Conservation (phyloP, 2,113 vertebrate species). For the Aphelocoma coerulescens region DNA sequence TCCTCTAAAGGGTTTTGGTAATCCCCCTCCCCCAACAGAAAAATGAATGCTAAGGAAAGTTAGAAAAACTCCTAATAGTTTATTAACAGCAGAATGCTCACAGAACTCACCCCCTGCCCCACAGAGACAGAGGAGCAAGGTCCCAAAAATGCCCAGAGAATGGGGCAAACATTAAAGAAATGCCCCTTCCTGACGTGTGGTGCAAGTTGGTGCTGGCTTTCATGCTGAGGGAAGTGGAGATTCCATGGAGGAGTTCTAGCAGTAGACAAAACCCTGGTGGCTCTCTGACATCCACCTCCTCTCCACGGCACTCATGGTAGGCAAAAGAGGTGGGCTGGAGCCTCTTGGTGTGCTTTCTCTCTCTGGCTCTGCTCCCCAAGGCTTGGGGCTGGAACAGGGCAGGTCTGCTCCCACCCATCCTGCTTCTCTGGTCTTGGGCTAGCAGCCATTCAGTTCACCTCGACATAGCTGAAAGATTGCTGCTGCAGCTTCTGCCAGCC, state of each 20-base stretch:
- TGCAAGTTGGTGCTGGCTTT: background rate
- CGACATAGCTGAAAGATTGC: accelerated
- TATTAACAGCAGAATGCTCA: background rate
- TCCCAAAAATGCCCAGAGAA: background rate
- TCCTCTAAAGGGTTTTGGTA: background rate
- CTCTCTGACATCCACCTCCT: no score
- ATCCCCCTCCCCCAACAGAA: background rate
- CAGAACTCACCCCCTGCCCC: background rate
- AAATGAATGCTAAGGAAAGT: background rate
- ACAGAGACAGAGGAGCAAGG: background rate
- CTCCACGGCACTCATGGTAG: no score
- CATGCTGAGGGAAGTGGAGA: background rate
- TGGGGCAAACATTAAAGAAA: background rate
- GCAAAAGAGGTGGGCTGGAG: background rate
- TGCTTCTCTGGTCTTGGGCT: accelerated
- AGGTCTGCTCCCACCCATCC: accelerated
- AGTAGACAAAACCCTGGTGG: background rate
- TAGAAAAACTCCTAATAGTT: background rate
- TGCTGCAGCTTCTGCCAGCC: background rate
- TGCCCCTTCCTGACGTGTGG: background rate
- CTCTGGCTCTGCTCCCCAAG: background rate
- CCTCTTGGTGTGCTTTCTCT: background rate
- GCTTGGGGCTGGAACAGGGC: accelerated
- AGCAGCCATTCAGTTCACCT: background rate
- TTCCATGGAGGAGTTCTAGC: background rate